Conservation (phyloP, 2,797 vertebrate genomes). For the Tarsius wallacei region DNA sequence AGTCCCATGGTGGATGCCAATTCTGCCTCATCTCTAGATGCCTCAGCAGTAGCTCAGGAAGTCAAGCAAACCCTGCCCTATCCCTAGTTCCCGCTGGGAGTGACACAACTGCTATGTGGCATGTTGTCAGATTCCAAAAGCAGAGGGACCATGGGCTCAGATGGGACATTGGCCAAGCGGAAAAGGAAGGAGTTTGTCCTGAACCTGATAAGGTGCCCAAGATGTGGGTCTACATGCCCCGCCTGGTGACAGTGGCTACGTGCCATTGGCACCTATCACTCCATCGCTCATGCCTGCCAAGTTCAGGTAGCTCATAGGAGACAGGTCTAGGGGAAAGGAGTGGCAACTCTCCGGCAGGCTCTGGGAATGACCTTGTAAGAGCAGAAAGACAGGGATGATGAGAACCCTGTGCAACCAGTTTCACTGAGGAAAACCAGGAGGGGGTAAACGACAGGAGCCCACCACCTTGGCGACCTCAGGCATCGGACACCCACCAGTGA, state of each 20-base stretch:
- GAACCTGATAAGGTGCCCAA: background rate
- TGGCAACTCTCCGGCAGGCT: background rate
- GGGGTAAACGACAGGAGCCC: background rate
- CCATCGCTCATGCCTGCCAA: background rate
- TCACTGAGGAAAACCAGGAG: background rate
- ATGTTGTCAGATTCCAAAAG: background rate
- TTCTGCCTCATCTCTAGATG: background rate
- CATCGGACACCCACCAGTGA: background rate
- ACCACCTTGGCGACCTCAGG: too few relatives aligned
- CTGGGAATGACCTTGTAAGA: background rate
- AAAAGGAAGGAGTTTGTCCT: too few relatives aligned
- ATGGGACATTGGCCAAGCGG: background rate
- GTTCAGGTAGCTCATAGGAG: background rate
- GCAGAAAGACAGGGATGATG: background rate
- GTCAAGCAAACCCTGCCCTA: too few relatives aligned
- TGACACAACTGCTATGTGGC: background rate
- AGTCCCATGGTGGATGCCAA: background rate
- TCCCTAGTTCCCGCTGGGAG: too few relatives aligned
- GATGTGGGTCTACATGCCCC: background rate
- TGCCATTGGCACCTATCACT: background rate
- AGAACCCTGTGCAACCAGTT: background rate
- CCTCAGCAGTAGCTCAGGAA: background rate
- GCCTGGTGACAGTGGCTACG: background rate
- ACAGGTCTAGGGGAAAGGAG: background rate
- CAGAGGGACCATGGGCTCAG: background rate